Percentiles rank a stretch among this genome's conserved stretches.
Evolutionary conservation across 1,140 invertebrate genomes (phyloP).

Genomic region (Parasteatoda tepidariorum): DNA sequence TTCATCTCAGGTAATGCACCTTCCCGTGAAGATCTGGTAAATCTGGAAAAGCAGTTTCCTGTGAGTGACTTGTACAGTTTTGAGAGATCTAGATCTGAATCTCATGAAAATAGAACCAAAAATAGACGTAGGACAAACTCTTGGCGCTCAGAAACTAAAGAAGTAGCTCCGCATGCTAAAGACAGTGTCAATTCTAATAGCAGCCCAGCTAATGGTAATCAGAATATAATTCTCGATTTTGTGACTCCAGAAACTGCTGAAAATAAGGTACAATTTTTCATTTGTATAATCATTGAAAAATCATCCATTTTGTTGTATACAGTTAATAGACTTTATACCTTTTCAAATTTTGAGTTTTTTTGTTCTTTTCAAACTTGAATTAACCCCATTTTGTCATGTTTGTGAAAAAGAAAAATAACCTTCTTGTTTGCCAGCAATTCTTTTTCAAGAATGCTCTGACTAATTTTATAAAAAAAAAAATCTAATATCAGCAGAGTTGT

Average conservation of each 20-base stretch:
- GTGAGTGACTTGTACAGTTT: constrained; percentile 64
- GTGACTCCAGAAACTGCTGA: not conserved
- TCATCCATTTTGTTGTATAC: too few species aligned
- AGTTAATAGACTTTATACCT: too few species aligned
- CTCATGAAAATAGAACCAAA: constrained; percentile 16
- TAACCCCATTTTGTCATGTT: too few species aligned
- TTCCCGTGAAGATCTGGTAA: constrained; percentile 71
- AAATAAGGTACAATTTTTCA: not conserved
- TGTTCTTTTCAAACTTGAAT: too few species aligned
- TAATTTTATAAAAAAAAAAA: too few species aligned
- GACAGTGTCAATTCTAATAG: not conserved
- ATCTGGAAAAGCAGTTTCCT: constrained; percentile 69
- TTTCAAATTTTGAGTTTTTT: too few species aligned
- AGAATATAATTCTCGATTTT: constrained; percentile 26
- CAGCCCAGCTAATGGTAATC: not conserved
- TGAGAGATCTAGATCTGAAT: constrained; percentile 6
- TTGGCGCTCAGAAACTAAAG: constrained; percentile 5
- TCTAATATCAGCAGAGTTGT: too few species aligned
- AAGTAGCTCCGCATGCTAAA: not conserved
- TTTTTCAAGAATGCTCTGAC: too few species aligned
- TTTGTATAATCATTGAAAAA: too few species aligned
- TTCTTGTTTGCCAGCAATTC: too few species aligned
- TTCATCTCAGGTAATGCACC: constrained; percentile 76
- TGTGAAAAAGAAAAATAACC: too few species aligned
- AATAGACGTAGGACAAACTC: not conserved